Evolutionary conservation across 2,888 invertebrate species (phyloP).

Genomic region (Herminia tarsipennalis): DNA sequence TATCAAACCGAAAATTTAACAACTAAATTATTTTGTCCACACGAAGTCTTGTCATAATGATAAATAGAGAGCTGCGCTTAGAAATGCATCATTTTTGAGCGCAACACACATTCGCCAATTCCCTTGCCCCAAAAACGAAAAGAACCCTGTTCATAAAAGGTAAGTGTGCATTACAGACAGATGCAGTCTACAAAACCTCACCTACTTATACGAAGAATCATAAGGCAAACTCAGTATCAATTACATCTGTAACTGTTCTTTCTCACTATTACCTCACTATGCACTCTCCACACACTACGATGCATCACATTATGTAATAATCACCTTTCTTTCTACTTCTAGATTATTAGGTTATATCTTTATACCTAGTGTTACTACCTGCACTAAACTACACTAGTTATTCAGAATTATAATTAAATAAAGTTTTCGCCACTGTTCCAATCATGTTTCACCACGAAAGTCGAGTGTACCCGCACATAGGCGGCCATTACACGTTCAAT

Average conservation of each 20-base stretch:
- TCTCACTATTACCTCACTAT: constrained; percentile 42
- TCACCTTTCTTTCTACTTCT: constrained; percentile 69
- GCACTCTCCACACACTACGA: constrained; percentile 49
- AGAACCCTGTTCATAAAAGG: too few species aligned
- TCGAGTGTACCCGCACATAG: too few species aligned
- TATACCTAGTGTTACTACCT: constrained; percentile 47
- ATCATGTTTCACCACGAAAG: neutral
- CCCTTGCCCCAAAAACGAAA: too few species aligned
- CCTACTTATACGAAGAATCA: constrained; percentile 50
- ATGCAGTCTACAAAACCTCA: too few species aligned
- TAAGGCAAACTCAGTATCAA: constrained; percentile 56
- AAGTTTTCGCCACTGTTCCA: constrained; percentile 6
- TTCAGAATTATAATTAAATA: constrained; percentile 15
- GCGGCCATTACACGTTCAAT: neutral
- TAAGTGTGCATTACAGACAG: too few species aligned
- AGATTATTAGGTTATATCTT: constrained; percentile 49
- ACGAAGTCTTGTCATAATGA: too few species aligned
- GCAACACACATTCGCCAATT: too few species aligned
- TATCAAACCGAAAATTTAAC: too few species aligned
- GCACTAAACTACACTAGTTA: constrained; percentile 40
- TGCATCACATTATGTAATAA: constrained; percentile 70
- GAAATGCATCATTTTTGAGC: too few species aligned
- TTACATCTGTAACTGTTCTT: constrained; percentile 28
- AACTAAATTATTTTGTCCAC: too few species aligned
- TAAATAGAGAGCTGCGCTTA: too few species aligned